Conservation (phyloP, 2,888 invertebrate species). For the Autographa pulchrina region DNA sequence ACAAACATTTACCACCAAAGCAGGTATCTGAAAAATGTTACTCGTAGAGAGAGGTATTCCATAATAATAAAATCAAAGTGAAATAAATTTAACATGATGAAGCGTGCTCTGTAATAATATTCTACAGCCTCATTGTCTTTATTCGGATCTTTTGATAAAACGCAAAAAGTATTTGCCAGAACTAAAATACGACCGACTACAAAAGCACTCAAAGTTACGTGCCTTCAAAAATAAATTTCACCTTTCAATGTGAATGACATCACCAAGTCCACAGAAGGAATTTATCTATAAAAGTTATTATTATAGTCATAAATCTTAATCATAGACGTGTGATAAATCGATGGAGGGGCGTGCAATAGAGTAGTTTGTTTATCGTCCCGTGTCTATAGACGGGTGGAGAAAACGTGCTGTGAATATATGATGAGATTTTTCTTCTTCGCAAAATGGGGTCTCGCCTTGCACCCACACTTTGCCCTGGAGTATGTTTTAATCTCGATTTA, state of each 20-base stretch:
- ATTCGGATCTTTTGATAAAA: not conserved
- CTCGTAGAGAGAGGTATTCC: too few relatives aligned
- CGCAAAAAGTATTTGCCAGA: not conserved
- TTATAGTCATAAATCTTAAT: conserved; percentile 62
- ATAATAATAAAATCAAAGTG: too few relatives aligned
- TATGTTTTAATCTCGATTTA: conserved; percentile 58
- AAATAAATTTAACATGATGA: not conserved
- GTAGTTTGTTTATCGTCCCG: conserved; percentile 61
- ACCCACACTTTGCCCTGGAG: conserved; percentile 39
- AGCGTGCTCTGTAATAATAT: not conserved
- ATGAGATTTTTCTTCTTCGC: conserved; percentile 55
- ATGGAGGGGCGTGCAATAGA: conserved; percentile 57
- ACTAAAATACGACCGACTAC: not conserved
- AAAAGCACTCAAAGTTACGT: conserved; percentile 21
- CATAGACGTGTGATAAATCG: conserved; percentile 64
- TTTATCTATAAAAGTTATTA: conserved; percentile 57
- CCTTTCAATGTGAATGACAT: conserved; percentile 51
- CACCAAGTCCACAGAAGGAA: conserved; percentile 44
- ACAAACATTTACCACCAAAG: too few relatives aligned
- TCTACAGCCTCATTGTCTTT: not conserved
- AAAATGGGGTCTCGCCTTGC: conserved; percentile 44
- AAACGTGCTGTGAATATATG: conserved; percentile 56
- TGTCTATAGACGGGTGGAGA: conserved; percentile 50
- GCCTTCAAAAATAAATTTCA: conserved; percentile 17
- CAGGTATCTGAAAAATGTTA: too few relatives aligned